Evolutionary conservation across 2,888 invertebrate species (phyloP), one percentile per base, ranked within the genome.

Genomic region (Xylophagus ater): DNA sequence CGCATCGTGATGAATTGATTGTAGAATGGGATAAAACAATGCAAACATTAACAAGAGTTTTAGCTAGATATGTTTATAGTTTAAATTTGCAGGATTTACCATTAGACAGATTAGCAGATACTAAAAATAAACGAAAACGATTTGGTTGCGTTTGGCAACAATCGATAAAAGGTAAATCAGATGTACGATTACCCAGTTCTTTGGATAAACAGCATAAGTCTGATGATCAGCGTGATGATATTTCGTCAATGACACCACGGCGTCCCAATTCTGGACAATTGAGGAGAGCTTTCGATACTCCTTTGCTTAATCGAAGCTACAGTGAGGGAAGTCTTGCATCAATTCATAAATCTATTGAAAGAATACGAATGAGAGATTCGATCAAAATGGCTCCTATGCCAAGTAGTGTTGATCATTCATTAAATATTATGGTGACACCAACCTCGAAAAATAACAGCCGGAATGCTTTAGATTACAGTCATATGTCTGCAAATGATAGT

Each of bases 21-120:
- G 84, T 83, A 46, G 94, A 96, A 60, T 96, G 94, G 94, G 88
- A 88, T 79, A 92, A 92, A 79, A 92, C 90, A n/a, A 80, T 97
- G 78, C 94, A 94, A 58, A 96, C 93, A 0, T 62, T 97, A 49
- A 97, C 96, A 0, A 73, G 94, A 45, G 94, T 97, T 24, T 70
- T 98, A 41, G 93, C 94, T 0, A 76, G 92, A 13, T 92, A 96
- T 60, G 92, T 97, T 15, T 97, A 96, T 59, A 84, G 85, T 49
- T 71, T 97, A 47, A 96, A 97, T 68, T 68, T 97, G 48, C 81
- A 82, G 34, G 92, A 93, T 65, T 66, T 87, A 36, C 87, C 84
- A 3, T 59, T 87, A 45, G 86, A 86, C 53, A 71, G 85, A 23
- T 66, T 87, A 32, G 81, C 78, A 30, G 85, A 85, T 54, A 81